Percentiles rank a stretch among this genome's conserved stretches.
phyloP scores from a whole-genome alignment of 2,797 vertebrate genomes.

The Allobates femoralis region DNA sequence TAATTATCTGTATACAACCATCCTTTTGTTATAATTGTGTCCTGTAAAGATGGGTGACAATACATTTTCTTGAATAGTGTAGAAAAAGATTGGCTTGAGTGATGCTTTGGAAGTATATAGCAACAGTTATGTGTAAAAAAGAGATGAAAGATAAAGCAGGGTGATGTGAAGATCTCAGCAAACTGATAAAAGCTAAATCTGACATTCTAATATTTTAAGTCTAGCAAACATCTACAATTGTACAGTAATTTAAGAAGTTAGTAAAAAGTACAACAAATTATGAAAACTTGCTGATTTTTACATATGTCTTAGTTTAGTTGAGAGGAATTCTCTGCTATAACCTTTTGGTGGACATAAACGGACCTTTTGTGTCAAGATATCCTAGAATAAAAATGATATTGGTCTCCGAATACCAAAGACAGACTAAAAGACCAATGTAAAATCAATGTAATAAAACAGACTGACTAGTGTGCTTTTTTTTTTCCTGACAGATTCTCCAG shows the following conservation, averaged over 20 bases:
- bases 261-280: neutral
- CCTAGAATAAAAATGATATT: neutral
- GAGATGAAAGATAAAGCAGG: neutral
- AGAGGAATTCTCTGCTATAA: neutral
- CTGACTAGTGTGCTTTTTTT: neutral
- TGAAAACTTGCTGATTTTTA: neutral
- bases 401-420: slow-evolving; percentile 7
- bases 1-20: no score
- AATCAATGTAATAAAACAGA: slow-evolving; percentile 16
- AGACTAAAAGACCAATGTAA: slow-evolving; percentile 1
- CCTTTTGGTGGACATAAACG: neutral
- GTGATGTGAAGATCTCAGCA: neutral
- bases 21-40: no score
- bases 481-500: neutral
- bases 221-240: neutral
- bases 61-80: no score
- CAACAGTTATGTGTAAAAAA: no score
- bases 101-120: no score
- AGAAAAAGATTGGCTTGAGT: no score
- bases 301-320: neutral
- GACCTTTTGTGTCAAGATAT: neutral
- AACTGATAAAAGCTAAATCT: neutral
- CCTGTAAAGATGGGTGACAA: no score
- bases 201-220: neutral
- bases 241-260: neutral